phyloP scores from a whole-genome alignment of 2,113 vertebrate genomes.

The Piaya cayana region DNA sequence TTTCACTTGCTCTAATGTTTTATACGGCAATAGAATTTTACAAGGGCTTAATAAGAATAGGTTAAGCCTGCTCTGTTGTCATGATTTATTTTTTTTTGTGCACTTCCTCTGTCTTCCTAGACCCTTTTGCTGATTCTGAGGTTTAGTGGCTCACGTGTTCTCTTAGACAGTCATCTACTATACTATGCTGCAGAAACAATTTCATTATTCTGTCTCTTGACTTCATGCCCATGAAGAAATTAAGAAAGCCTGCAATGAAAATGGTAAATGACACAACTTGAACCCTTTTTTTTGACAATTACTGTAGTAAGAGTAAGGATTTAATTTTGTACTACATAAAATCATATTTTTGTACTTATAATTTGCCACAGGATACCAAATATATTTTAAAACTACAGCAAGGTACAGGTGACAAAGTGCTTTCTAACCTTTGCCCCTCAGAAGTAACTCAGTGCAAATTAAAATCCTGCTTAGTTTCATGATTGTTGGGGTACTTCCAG shows the following conservation, averaged over 20 bases:
- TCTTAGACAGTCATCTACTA: constrained; percentile 1
- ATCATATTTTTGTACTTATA: too few species aligned
- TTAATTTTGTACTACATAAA: too few species aligned
- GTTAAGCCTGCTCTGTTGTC: background rate
- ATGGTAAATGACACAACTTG: too few species aligned
- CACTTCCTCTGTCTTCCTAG: background rate
- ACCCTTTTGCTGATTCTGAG: background rate
- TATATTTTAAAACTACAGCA: too few species aligned
- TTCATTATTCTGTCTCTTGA: constrained; percentile 48
- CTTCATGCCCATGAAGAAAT: background rate
- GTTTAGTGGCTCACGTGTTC: constrained; percentile 24
- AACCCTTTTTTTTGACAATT: too few species aligned
- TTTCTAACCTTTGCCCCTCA: too few species aligned
- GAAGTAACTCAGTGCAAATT: too few species aligned
- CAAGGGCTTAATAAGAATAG: background rate
- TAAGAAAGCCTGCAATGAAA: too few species aligned
- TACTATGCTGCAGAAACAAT: background rate
- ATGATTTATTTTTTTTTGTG: background rate
- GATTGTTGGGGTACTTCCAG: background rate
- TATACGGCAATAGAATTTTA: constrained; percentile 28
- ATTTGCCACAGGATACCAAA: too few species aligned
- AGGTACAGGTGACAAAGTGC: too few species aligned
- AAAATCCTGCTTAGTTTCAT: background rate
- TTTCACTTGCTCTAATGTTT: constrained; percentile 29
- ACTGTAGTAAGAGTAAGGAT: too few species aligned